A percentile compares a stretch with the other conserved stretches of the same genome.
phyloP scores from a whole-genome alignment of 2,797 vertebrate genomes.

The Protosalanx chinensis region DNA sequence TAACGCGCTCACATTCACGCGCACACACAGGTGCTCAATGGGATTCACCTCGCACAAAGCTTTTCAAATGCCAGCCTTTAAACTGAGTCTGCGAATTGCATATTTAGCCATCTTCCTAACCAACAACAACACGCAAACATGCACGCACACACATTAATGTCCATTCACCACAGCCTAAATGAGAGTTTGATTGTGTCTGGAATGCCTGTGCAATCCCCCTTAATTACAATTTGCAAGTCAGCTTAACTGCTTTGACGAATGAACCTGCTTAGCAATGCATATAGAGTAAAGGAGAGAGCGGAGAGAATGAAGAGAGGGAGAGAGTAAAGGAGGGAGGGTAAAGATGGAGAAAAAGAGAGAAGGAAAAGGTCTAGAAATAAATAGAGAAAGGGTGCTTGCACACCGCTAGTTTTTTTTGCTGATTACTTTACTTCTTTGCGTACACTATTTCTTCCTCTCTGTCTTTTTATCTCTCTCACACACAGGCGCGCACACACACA shows the following conservation, averaged over 20 bases:
- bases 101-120: no score
- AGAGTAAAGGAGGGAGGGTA: background rate
- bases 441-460: background rate
- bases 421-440: background rate
- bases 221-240: conserved; percentile 63
- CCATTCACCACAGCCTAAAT: background rate
- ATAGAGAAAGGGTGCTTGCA: no score
- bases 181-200: conserved; percentile 59
- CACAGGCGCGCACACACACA: conserved; percentile 14
- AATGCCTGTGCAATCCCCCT: conserved; percentile 40
- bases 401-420: background rate
- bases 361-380: background rate
- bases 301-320: background rate
- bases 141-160: conserved; percentile 19
- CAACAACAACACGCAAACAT: conserved; percentile 19
- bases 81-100: no score
- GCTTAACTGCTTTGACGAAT: conserved; percentile 56
- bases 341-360: background rate
- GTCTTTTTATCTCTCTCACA: background rate
- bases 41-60: no score
- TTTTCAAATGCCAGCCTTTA: no score
- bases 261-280: conserved; percentile 54
- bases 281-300: conserved; percentile 5
- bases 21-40: background rate
- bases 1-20: background rate